Conservation (phyloP, 2,888 invertebrate species). For the Molorchus minor region DNA sequence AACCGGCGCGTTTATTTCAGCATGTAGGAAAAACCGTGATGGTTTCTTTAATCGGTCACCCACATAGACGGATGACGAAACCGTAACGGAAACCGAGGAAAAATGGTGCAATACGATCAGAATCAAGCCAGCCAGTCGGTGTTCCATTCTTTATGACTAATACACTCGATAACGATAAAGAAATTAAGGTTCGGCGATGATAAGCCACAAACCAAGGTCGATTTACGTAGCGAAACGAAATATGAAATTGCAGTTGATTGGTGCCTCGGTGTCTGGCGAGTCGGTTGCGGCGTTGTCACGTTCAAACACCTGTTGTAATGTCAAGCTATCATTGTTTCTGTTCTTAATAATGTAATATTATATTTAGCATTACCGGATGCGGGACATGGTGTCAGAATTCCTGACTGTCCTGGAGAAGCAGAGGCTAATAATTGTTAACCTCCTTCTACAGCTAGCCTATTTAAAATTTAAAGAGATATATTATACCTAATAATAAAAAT, state of each 20-base stretch:
- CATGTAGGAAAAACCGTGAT: constrained; percentile 11
- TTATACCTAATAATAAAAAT: too few species aligned
- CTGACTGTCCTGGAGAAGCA: too few species aligned
- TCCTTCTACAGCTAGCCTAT: too few species aligned
- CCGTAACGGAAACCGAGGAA: not conserved
- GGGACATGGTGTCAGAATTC: too few species aligned
- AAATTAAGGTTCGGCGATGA: constrained; percentile 5
- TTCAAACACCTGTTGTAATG: too few species aligned
- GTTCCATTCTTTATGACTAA: constrained; percentile 6
- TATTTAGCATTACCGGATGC: too few species aligned
- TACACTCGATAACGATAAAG: constrained; percentile 4
- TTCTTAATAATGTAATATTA: too few species aligned
- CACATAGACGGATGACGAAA: constrained; percentile 2
- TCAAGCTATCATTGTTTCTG: too few species aligned
- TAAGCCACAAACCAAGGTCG: constrained; percentile 11
- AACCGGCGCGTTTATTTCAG: not conserved
- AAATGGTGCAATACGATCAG: not conserved
- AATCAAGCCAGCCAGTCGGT: not conserved
- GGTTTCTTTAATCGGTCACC: constrained; percentile 3
- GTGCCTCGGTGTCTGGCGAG: constrained; percentile 15
- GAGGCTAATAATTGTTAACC: too few species aligned
- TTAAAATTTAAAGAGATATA: too few species aligned
- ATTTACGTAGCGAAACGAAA: not conserved
- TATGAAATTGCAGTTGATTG: constrained; percentile 12
- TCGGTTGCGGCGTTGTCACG: not conserved